Conservation (phyloP, 23 tunicate genomes). For the Styela clava region DNA sequence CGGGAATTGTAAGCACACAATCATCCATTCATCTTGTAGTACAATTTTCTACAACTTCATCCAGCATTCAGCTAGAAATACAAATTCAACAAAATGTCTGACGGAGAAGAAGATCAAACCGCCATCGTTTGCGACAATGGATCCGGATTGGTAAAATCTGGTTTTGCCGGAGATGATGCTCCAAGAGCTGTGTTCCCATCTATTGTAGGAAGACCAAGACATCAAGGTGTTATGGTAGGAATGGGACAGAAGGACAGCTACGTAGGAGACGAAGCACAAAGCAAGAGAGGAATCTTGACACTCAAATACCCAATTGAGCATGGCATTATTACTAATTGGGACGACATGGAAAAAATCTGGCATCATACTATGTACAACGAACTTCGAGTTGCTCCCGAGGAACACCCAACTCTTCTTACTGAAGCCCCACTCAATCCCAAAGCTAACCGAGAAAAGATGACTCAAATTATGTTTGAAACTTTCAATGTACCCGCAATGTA, state of each 20-base stretch:
- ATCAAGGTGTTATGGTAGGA: slow-evolving; percentile 98
- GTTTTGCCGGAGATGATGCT: background rate
- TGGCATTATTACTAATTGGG: slow-evolving; percentile 99
- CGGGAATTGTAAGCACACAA: too few species aligned
- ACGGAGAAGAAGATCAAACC: background rate
- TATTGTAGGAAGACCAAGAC: background rate
- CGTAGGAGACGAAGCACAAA: slow-evolving; percentile 99
- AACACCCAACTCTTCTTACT: slow-evolving; percentile 91
- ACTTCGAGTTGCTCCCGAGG: slow-evolving; percentile 99
- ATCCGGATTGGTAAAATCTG: background rate
- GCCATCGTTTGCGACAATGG: background rate
- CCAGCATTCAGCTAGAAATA: background rate
- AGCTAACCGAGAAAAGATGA: slow-evolving; percentile 81
- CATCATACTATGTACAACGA: slow-evolving; percentile 99
- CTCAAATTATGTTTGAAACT: slow-evolving; percentile 99
- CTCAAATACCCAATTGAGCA: slow-evolving; percentile 98
- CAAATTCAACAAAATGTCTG: background rate
- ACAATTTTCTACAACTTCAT: too few species aligned
- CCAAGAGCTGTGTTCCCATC: background rate
- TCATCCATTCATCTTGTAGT: too few species aligned
- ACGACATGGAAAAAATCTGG: slow-evolving; percentile 99
- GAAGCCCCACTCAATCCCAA: slow-evolving; percentile 98
- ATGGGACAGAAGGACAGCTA: slow-evolving; percentile 99
- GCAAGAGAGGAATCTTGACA: slow-evolving; percentile 96
- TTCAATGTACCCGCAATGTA: slow-evolving; percentile 99